phyloP scores from a whole-genome alignment of 2,888 invertebrate genomes.

The Ectropis crepuscularia region DNA sequence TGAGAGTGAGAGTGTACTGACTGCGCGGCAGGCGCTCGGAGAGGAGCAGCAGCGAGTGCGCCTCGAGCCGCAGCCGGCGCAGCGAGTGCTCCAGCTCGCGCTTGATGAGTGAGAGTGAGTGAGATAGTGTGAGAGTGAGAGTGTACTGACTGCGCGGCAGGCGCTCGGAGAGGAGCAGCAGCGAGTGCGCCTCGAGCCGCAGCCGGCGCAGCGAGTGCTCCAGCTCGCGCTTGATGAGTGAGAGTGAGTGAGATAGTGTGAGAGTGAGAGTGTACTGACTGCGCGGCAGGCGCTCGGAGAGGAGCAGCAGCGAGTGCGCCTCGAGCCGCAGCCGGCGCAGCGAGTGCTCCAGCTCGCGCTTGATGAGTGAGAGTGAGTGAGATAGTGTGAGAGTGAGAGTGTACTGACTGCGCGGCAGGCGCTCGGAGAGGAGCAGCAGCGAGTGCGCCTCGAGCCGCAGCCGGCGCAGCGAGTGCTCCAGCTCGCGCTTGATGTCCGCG shows the following conservation, averaged over 20 bases:
- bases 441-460: slow-evolving; percentile 89
- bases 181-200: slow-evolving; percentile 88
- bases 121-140: no score
- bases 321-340: slow-evolving; percentile 87
- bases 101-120: no score
- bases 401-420: slow-evolving; percentile 58
- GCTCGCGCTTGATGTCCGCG: slow-evolving; percentile 86
- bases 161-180: slow-evolving; percentile 85
- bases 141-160: slow-evolving; percentile 57
- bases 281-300: slow-evolving; percentile 72
- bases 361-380: slow-evolving; percentile 67
- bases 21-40: slow-evolving; percentile 68
- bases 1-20: slow-evolving; percentile 44
- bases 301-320: slow-evolving; percentile 88
- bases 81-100: slow-evolving; percentile 88
- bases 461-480: slow-evolving; percentile 88
- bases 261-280: slow-evolving; percentile 50
- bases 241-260: background rate
- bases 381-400: background rate
- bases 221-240: slow-evolving; percentile 87
- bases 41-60: slow-evolving; percentile 88
- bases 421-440: slow-evolving; percentile 85
- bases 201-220: slow-evolving; percentile 88
- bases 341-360: slow-evolving; percentile 88
- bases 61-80: slow-evolving; percentile 87